Conservation (phyloP, 2,113 vertebrate genomes). For the Alligator mississippiensis region DNA sequence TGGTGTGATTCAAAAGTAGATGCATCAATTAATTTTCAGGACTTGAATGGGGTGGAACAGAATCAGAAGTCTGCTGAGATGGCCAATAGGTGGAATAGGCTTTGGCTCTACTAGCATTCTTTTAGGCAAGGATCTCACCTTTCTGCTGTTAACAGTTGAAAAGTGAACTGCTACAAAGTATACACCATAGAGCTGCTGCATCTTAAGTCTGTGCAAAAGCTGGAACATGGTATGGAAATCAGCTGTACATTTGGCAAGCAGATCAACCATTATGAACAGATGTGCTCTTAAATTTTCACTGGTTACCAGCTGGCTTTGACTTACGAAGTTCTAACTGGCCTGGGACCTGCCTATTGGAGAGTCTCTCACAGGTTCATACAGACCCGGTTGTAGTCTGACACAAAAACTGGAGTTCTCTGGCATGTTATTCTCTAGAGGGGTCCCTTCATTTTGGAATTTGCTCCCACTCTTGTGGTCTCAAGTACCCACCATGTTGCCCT, state of each 20-base stretch:
- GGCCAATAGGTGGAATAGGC: too few species aligned
- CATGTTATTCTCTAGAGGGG: not conserved
- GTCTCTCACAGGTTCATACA: not conserved
- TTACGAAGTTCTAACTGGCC: not conserved
- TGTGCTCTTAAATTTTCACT: constrained; percentile 26
- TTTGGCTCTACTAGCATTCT: not conserved
- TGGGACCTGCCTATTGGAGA: not conserved
- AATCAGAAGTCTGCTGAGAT: too few species aligned
- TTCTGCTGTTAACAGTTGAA: not conserved
- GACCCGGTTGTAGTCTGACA: not conserved
- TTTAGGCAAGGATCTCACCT: not conserved
- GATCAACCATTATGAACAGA: constrained; percentile 37
- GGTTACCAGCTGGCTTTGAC: not conserved
- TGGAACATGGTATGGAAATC: not conserved
- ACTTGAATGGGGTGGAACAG: too few species aligned
- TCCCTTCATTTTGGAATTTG: not conserved
- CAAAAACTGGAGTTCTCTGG: not conserved
- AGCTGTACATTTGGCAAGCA: constrained; percentile 25
- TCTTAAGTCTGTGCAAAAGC: not conserved
- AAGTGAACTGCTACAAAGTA: not conserved
- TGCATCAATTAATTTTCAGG: too few species aligned
- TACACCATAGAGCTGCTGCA: not conserved
- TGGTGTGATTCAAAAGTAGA: too few species aligned
- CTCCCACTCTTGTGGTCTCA: not conserved
- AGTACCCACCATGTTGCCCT: not conserved